Evolutionary conservation across 2,888 invertebrate species (phyloP).

Genomic region (Epinotia brunnichana): DNA sequence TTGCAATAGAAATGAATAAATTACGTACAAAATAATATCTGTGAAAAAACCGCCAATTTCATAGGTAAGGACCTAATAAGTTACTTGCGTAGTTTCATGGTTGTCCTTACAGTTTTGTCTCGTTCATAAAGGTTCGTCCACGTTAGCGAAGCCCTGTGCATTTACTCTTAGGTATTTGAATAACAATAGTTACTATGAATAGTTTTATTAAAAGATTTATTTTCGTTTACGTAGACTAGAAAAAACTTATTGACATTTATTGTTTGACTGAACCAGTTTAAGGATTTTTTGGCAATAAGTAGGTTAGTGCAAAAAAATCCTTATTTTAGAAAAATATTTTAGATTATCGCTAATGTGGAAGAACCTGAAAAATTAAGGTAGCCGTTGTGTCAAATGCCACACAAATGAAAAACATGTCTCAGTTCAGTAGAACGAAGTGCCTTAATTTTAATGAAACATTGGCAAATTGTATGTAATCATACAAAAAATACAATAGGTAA

Average conservation of each 20-base stretch:
- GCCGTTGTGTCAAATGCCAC: not conserved
- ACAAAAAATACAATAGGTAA: slow-evolving; percentile 35
- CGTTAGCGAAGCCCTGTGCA: not conserved
- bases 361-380: slow-evolving; percentile 1
- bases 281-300: too few species aligned
- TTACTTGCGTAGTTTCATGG: not conserved
- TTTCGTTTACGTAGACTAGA: not conserved
- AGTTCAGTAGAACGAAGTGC: slow-evolving; percentile 9
- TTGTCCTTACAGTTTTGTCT: slow-evolving; percentile 38
- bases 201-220: too few species aligned
- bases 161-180: too few species aligned
- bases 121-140: slow-evolving; percentile 3
- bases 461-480: slow-evolving; percentile 19
- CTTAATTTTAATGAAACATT: slow-evolving; percentile 13
- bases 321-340: not conserved
- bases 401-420: not conserved
- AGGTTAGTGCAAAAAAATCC: too few species aligned
- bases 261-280: too few species aligned
- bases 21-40: too few species aligned
- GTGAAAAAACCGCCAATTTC: too few species aligned
- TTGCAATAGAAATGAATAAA: too few species aligned
- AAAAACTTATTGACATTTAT: not conserved
- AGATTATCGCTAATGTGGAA: slow-evolving; percentile 3
- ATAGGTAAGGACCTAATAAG: too few species aligned
- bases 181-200: too few species aligned